Conservation (phyloP, 2,888 invertebrate species). For the Eupithecia subumbrata region DNA sequence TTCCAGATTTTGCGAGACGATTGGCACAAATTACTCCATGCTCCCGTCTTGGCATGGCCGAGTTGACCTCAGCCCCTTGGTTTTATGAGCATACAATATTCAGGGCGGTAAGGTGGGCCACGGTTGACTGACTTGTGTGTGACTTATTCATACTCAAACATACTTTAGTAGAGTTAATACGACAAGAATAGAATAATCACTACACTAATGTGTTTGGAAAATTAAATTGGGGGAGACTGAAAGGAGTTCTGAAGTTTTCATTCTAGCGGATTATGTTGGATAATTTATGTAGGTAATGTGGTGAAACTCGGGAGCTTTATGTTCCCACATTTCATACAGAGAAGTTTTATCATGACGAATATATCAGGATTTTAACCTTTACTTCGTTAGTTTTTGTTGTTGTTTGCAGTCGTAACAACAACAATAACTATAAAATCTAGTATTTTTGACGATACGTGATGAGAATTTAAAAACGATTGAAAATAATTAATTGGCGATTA, state of each 20-base stretch:
- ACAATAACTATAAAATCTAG: no score
- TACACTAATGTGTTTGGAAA: not conserved
- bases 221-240: not conserved
- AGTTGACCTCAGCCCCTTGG: slow-evolving; percentile 36
- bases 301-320: not conserved
- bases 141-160: slow-evolving; percentile 10
- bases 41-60: slow-evolving; percentile 23
- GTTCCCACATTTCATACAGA: not conserved
- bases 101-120: slow-evolving; percentile 29
- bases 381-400: not conserved
- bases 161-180: slow-evolving; percentile 12
- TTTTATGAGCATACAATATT: slow-evolving; percentile 39
- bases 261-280: not conserved
- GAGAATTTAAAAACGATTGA: not conserved
- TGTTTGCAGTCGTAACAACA: not conserved
- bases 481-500: not conserved
- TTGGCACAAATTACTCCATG: slow-evolving; percentile 36
- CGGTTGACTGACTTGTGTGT: slow-evolving; percentile 23
- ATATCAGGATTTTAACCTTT: not conserved
- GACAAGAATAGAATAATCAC: not conserved
- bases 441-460: not conserved
- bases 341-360: not conserved
- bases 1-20: slow-evolving; percentile 42
- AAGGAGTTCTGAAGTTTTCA: not conserved
- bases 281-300: not conserved